These are phyloP conservation scores for Mormyrops attenuatus DNA, from an alignment of 2,797 vertebrate genomes.

Conservation along the genomic window DNA sequence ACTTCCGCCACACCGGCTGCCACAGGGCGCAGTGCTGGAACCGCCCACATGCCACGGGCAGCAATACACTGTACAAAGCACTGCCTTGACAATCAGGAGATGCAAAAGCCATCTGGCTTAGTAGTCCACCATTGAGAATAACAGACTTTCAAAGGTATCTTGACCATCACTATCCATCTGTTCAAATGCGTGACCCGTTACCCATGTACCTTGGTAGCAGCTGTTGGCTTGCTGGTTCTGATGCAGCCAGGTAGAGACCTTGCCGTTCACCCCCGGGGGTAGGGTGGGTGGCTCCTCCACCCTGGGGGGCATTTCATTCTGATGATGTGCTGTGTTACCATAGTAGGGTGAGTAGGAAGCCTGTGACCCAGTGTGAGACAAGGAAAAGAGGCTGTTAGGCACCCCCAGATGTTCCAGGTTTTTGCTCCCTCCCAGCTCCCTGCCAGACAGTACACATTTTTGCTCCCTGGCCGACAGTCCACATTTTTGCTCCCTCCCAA, in stretches of 20 bases:
- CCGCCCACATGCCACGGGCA: background rate
- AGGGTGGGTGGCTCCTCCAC: conserved; percentile 52
- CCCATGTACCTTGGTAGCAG: conserved; percentile 70
- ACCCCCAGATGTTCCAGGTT: background rate
- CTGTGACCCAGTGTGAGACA: conserved; percentile 7
- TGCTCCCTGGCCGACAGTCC: too few relatives aligned
- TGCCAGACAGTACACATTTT: too few relatives aligned
- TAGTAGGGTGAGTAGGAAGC: conserved; percentile 28
- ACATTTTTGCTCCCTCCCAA: too few relatives aligned
- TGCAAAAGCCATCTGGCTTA: background rate
- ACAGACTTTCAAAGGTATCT: background rate
- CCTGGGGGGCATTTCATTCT: conserved; percentile 36
- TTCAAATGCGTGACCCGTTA: background rate
- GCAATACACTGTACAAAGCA: background rate
- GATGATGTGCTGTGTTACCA: conserved; percentile 32
- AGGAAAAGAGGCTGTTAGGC: background rate
- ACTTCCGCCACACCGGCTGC: background rate
- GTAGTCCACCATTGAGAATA: background rate
- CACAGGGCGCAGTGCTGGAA: background rate
- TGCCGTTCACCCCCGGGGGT: conserved; percentile 61
- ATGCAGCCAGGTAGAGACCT: conserved; percentile 82
- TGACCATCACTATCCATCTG: background rate
- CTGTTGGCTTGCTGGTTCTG: conserved; percentile 69
- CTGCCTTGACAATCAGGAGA: background rate
- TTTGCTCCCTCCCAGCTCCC: background rate